Percentiles rank a stretch among this genome's conserved stretches.
Conservation (phyloP, 2,113 vertebrate genomes). For the Calyptomena viridis region DNA sequence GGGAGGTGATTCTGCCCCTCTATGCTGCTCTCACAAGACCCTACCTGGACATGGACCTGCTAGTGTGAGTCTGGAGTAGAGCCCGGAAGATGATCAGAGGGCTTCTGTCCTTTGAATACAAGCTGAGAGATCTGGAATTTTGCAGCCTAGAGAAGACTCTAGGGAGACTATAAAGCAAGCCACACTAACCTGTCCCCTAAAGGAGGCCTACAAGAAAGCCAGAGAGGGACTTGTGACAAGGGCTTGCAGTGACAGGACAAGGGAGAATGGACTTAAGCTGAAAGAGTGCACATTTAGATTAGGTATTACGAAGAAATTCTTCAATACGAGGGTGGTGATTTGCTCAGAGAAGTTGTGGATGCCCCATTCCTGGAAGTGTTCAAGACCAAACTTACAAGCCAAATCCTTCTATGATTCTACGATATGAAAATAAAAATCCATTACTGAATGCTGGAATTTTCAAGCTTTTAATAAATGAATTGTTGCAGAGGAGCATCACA, state of each 20-base stretch:
- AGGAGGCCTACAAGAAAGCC: background rate
- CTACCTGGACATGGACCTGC: background rate
- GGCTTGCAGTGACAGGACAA: background rate
- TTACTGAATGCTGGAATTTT: background rate
- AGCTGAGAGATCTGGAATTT: background rate
- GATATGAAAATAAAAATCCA: background rate
- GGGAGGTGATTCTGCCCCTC: background rate
- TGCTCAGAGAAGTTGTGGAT: background rate
- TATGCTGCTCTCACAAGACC: background rate
- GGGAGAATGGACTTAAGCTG: background rate
- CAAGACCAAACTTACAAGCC: background rate
- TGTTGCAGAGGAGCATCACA: background rate
- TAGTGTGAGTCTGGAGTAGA: background rate
- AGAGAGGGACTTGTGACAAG: background rate
- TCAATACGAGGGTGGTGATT: background rate
- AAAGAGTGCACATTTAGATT: background rate
- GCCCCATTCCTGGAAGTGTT: background rate
- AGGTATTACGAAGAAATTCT: background rate
- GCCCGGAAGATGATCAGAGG: background rate
- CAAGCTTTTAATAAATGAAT: background rate
- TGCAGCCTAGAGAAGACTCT: background rate
- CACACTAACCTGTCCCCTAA: fast-evolving
- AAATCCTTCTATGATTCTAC: background rate
- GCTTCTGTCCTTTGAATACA: background rate
- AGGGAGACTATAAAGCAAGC: background rate